phyloP scores from a whole-genome alignment of 2,888 invertebrate genomes.

The Tholera decimalis region DNA sequence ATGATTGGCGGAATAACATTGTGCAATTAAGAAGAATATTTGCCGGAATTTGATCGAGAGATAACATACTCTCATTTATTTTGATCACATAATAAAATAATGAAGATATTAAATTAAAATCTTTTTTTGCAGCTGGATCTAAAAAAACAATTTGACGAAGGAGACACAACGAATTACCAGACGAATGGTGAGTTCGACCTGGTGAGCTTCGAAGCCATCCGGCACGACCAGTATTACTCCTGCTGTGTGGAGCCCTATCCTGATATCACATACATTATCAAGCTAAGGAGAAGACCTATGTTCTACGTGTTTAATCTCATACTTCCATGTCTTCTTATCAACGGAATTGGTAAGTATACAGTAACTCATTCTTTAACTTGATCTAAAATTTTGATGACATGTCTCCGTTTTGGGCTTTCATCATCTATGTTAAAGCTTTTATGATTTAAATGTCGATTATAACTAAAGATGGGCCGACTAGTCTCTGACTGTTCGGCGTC shows the following conservation, averaged over 20 bases:
- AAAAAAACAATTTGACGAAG: slow-evolving; percentile 94
- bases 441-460: not conserved
- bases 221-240: slow-evolving; percentile 94
- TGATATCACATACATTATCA: slow-evolving; percentile 96
- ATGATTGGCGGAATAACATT: too few relatives aligned
- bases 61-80: not conserved
- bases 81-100: not conserved
- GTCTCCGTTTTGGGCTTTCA: not conserved
- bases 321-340: slow-evolving; percentile 96
- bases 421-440: not conserved
- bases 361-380: not conserved
- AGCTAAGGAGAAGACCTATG: slow-evolving; percentile 94
- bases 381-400: not conserved
- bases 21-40: too few relatives aligned
- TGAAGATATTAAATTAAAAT: not conserved
- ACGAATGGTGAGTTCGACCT: slow-evolving; percentile 98
- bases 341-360: slow-evolving; percentile 93
- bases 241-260: slow-evolving; percentile 96
- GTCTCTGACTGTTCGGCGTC: too few relatives aligned
- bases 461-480: too few relatives aligned
- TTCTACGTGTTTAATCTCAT: slow-evolving; percentile 97
- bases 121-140: slow-evolving; percentile 92
- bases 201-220: slow-evolving; percentile 94
- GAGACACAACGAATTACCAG: slow-evolving; percentile 97
- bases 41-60: too few relatives aligned